Base-by-base conservation (phyloP, 2,888 invertebrate species). In the Sinohyriopsis cumingii region DNA sequence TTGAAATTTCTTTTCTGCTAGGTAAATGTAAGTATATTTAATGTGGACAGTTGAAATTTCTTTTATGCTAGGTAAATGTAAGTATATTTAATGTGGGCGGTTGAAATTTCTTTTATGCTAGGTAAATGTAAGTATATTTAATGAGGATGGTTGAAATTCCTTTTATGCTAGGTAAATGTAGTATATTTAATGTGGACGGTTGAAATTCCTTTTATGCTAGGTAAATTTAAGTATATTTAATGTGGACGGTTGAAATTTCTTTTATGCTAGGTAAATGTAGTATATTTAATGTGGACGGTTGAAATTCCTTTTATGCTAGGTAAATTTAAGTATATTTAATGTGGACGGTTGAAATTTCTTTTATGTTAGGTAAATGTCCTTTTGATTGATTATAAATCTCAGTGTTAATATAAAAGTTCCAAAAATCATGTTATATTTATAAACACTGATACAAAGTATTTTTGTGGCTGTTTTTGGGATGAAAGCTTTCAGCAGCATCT, bases 11-110 rank as follows among this genome's bases (percentile, higher is more conserved):
- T 22, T 2, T 57, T 24, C 18, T 57, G 18, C 59, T 18, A 18
- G n/a, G n/a, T n/a, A n/a, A 90, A 86, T 69, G 91, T 91, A 81
- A 82, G 84, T 79, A 25, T 12, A 20, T 63, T 62, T 18, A 62
- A 7, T 25, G 57, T 6, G 1, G 12, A 57, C 5, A 22, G n/a
- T 12, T 22, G 19, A 57, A 24, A 22, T 57, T 24, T 19, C 59
- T 22, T 2, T 57, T 24, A 57, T 57, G 18, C 59, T 18, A 18
- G n/a, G n/a, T n/a, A n/a, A 90, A 86, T 69, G 91, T 91, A 81
- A 82, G 84, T 79, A 25, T 12, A 20, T 63, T 62, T 18, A 62
- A 7, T 25, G 57, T 6, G 1, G 12, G 9, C 5, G 7, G n/a
- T 12, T 22, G 19, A 57, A 24, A 22, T 57, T 24, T 19, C 59